Evolutionary conservation across 2,888 invertebrate species (phyloP), one percentile per base, ranked within the genome.

Genomic region (Euzophera pinguis): DNA sequence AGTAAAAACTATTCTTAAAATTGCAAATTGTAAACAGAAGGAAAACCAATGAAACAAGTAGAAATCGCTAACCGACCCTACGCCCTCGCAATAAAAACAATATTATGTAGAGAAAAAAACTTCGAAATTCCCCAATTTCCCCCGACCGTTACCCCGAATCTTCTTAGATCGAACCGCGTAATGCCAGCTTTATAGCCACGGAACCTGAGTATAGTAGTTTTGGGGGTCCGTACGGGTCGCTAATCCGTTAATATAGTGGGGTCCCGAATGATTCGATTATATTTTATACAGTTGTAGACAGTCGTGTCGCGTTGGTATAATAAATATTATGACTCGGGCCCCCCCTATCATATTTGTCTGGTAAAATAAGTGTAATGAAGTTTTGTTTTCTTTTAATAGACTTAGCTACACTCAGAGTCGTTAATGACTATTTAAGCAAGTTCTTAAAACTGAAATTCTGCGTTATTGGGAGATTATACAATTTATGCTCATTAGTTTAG

Each of bases 111-210:
- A 10, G 10, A 32, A 49, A 53, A 54, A 52, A 43, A 43, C 41
- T 16, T 47, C 29, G 56, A 64, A 61, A 59, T 53, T 60, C 57
- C 53, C 62, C 60, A 65, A 65, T 66, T 69, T 56, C 54, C 53
- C 58, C 61, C 16, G 22, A 12, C 22, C 51, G 34, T 12, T 32
- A 60, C 65, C 51, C 54, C 47, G 55, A 65, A 22, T 22, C 22
- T 22, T 32, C 10, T 32, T 3, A 10, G 69, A 63, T 60, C 55
- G 53, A 58, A 60, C 72, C 74, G 60, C 76, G 75, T 83, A 84
- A 84, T 83, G 80, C 70, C 69, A 78, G 69, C 73, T 85, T 85
- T 84, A 85, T 82, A 67, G 76, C 75, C 76, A 67, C 70, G 74
- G 77, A 77, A 71, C 78, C 73, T 72, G 67, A 75, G 74, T 63